These are phyloP conservation scores for Antechinus stuartii DNA, from an alignment of 2,113 vertebrate species.

Conservation along the genomic window DNA sequence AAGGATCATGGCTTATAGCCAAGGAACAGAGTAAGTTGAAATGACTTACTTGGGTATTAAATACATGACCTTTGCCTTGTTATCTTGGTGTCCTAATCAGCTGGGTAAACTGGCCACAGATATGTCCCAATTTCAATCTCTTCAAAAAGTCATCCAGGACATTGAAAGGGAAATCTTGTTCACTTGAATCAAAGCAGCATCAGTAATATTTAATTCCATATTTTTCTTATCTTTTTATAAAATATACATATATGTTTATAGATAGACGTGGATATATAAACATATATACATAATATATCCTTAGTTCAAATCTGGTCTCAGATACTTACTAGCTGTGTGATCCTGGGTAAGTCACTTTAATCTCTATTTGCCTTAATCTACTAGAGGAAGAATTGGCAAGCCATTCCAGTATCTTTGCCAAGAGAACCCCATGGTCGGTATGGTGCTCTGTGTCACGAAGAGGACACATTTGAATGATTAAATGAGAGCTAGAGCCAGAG, in stretches of 20 bases:
- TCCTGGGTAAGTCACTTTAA: neutral
- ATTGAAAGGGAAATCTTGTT: neutral
- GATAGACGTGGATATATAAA: neutral
- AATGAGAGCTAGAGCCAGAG: too few relatives aligned
- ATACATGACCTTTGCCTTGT: neutral
- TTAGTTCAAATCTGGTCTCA: neutral
- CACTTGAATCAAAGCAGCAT: rapidly evolving
- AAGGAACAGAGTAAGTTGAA: neutral
- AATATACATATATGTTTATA: neutral
- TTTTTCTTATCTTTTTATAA: neutral
- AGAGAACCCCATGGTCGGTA: too few relatives aligned
- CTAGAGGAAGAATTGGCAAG: too few relatives aligned
- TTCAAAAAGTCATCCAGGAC: neutral
- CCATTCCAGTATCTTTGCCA: too few relatives aligned
- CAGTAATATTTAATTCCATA: neutral
- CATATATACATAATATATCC: neutral
- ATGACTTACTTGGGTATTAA: rapidly evolving
- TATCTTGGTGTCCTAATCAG: neutral
- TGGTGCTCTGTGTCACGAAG: too few relatives aligned
- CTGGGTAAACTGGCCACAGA: neutral
- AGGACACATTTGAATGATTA: too few relatives aligned
- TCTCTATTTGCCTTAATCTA: too few relatives aligned
- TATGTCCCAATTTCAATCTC: neutral
- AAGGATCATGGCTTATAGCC: neutral
- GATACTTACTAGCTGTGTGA: neutral